Conservation (phyloP, 2,797 vertebrate species). For the Lophius americanus region DNA sequence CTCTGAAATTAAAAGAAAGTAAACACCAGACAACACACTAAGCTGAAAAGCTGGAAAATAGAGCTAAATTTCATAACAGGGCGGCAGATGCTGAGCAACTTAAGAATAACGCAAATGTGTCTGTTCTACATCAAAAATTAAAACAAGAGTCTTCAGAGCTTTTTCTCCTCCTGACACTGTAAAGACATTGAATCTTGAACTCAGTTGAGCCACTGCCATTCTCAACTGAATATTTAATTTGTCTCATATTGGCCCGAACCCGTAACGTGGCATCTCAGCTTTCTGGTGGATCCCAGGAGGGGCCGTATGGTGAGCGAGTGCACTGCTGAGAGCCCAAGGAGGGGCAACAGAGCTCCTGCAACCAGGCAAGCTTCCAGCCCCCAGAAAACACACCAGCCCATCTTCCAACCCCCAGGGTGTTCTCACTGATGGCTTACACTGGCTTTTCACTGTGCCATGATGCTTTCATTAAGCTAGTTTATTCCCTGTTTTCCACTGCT, state of each 20-base stretch:
- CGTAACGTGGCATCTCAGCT: conserved; percentile 54
- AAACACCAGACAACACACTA: too few species aligned
- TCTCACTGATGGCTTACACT: conserved; percentile 78
- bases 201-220: conserved; percentile 38
- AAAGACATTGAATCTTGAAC: conserved; percentile 13
- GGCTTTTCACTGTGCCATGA: conserved; percentile 79
- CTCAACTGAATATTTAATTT: conserved; percentile 54
- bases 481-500: conserved; percentile 81
- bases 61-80: background rate
- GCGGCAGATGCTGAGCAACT: conserved; percentile 23
- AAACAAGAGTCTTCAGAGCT: conserved; percentile 4
- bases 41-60: too few species aligned
- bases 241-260: conserved; percentile 47
- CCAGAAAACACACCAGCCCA: conserved; percentile 83
- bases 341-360: conserved; percentile 67
- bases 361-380: conserved; percentile 78
- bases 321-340: conserved; percentile 54
- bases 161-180: conserved; percentile 15
- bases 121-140: conserved; percentile 10
- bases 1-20: too few species aligned
- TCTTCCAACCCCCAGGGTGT: conserved; percentile 81
- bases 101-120: background rate
- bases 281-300: conserved; percentile 57
- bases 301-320: conserved; percentile 45
- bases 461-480: conserved; percentile 85